Conservation (phyloP, 2,797 vertebrate genomes). For the Esox masquinongy region DNA sequence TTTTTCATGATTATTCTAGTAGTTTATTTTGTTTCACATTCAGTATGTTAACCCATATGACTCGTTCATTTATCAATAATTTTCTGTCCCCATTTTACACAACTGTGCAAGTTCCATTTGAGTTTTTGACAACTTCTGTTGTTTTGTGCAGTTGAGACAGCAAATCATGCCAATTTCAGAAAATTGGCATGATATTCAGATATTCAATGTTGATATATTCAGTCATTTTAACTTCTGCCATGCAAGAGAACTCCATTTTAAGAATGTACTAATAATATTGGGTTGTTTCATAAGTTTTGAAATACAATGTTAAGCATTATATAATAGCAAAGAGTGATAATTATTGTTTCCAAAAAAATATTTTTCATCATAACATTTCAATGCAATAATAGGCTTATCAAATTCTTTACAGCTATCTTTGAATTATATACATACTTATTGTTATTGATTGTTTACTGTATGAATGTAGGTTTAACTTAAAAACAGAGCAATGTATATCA, state of each 20-base stretch:
- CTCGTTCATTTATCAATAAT: not conserved
- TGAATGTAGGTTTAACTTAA: constrained; percentile 1
- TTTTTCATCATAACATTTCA: not conserved
- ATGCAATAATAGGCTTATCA: constrained; percentile 2
- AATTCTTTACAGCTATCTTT: not conserved
- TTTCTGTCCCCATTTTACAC: not conserved
- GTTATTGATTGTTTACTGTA: not conserved
- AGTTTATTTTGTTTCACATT: not conserved
- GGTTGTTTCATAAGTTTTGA: not conserved
- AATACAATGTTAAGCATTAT: constrained; percentile 4
- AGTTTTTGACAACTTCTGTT: too few relatives aligned
- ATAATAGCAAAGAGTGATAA: not conserved
- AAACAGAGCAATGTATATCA: not conserved
- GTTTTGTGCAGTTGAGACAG: too few relatives aligned
- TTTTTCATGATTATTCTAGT: not conserved
- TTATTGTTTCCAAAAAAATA: not conserved
- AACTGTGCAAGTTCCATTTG: not conserved
- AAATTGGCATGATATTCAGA: too few relatives aligned
- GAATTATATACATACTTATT: constrained; percentile 5
- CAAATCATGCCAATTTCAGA: too few relatives aligned
- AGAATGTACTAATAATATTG: constrained; percentile 3
- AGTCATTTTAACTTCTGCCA: not conserved
- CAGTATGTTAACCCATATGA: not conserved
- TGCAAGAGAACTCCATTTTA: not conserved
- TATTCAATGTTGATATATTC: not conserved